Percentiles rank a stretch among this genome's conserved stretches.
These are phyloP conservation scores for Eupsittula cactorum DNA, from an alignment of 2,113 vertebrate genomes.

Conservation along the genomic window DNA sequence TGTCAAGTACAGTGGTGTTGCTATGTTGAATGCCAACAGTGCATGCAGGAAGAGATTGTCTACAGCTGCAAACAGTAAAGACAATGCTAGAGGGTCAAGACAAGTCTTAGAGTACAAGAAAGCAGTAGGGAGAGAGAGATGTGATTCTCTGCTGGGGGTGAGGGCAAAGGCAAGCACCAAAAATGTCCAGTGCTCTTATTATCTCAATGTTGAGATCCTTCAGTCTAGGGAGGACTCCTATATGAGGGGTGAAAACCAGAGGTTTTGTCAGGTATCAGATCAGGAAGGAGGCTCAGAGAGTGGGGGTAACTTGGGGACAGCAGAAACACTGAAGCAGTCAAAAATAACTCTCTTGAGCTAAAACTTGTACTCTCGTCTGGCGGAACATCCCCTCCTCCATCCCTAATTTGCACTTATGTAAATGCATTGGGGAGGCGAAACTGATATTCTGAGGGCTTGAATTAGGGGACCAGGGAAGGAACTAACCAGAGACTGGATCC, in stretches of 20 bases:
- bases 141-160: not conserved
- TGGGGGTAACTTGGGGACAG: not conserved
- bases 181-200: not conserved
- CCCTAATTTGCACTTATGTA: not conserved
- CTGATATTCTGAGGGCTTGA: not conserved
- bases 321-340: not conserved
- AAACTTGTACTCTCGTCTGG: not conserved
- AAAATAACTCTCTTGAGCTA: not conserved
- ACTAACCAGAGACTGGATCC: not conserved
- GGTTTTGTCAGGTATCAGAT: not conserved
- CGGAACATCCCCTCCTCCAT: not conserved
- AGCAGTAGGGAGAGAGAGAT: not conserved
- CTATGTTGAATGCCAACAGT: constrained; percentile 97
- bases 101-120: not conserved
- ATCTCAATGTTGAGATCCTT: not conserved
- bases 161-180: not conserved
- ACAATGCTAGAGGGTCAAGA: not conserved
- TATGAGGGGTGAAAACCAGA: not conserved
- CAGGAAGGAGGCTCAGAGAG: not conserved
- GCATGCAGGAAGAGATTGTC: constrained; percentile 90
- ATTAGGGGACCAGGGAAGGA: not conserved
- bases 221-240: not conserved
- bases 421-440: not conserved
- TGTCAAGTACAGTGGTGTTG: constrained; percentile 99
- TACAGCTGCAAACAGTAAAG: constrained; percentile 92